Evolutionary conservation across 2,888 invertebrate genomes (phyloP), one percentile per base, ranked within the genome.

Genomic region (Drosophila yooni): DNA sequence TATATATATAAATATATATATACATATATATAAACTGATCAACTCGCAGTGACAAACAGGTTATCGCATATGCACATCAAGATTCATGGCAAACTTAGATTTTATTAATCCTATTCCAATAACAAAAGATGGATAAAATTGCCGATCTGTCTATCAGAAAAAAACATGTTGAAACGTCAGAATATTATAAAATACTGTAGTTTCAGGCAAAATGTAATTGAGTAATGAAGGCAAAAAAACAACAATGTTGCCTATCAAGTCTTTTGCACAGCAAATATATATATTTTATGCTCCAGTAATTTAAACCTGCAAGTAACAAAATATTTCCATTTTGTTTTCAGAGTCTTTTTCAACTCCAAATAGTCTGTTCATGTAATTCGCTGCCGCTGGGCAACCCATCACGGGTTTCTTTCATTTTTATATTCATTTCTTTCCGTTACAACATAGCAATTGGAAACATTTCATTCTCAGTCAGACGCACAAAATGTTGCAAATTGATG

Each of bases 361-460:
- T 34, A 36, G 53, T 54, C 54, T 29, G 40, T 46, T 46, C 60
- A 8, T 56, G 27, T 43, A 36, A 69, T 60, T 60, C 46, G 31
- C 59, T 63, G 68, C 52, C 59, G n/a, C 29, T 62, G 66, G 68
- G 58, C n/a, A n/a, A 69, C 69, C 46, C 43, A 31, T 54, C 64
- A 36, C 50, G 33, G 38, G 51, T 65, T 56, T 18, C 60, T 53
- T 60, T 33, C 46, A 33, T 51, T 64, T 70, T 71, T 62, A 43
- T 58, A 70, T 70, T 50, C 63, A 66, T 76, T 82, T 71, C 65
- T 60, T 67, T 69, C 58, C 59, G 50, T 54, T 67, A 66, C 67
- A 79, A 70, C 74, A 76, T 79, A 72, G 63, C 82, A 78, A 84
- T 82, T 80, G 82, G 80, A 83, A 84, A 73, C 63, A 77, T 76